These are phyloP conservation scores for Tetrapedia diversipes DNA, from an alignment of 2,888 invertebrate species.

Conservation along the genomic window DNA sequence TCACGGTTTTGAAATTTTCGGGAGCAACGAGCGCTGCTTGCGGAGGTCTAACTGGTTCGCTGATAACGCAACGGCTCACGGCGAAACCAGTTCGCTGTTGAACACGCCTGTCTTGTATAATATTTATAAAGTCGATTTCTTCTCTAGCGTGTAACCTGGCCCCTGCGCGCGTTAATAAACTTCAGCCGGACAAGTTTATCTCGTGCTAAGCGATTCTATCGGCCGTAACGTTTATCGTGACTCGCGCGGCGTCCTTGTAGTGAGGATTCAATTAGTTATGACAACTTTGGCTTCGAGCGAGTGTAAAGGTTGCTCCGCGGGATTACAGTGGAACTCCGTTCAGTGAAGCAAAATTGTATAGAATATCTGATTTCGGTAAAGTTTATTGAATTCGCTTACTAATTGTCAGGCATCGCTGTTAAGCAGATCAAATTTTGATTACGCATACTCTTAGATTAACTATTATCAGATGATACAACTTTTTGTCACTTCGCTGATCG, in stretches of 20 bases:
- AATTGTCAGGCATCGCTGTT: too few relatives aligned
- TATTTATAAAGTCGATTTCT: constrained; percentile 53
- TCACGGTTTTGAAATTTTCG: constrained; percentile 48
- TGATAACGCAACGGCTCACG: constrained; percentile 48
- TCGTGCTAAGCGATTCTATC: constrained; percentile 26
- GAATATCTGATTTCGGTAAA: too few relatives aligned
- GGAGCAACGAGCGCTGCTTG: constrained; percentile 15
- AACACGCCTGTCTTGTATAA: constrained; percentile 39
- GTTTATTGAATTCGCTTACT: too few relatives aligned
- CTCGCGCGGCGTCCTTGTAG: not conserved
- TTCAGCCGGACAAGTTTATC: constrained; percentile 45
- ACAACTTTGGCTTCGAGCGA: not conserved
- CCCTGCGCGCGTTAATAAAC: constrained; percentile 40
- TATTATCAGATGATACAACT: too few relatives aligned
- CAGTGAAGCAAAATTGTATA: too few relatives aligned
- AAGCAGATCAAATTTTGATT: too few relatives aligned
- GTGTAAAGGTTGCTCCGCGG: too few relatives aligned
- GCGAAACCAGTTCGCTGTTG: constrained; percentile 44
- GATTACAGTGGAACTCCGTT: too few relatives aligned
- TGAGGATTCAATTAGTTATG: constrained; percentile 34
- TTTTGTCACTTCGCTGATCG: too few relatives aligned
- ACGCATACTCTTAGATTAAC: too few relatives aligned
- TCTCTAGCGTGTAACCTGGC: constrained; percentile 22
- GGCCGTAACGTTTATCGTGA: constrained; percentile 13
- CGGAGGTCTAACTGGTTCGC: constrained; percentile 34